phyloP scores from a whole-genome alignment of 2,888 invertebrate species.

The Bruchidius siliquastri region DNA sequence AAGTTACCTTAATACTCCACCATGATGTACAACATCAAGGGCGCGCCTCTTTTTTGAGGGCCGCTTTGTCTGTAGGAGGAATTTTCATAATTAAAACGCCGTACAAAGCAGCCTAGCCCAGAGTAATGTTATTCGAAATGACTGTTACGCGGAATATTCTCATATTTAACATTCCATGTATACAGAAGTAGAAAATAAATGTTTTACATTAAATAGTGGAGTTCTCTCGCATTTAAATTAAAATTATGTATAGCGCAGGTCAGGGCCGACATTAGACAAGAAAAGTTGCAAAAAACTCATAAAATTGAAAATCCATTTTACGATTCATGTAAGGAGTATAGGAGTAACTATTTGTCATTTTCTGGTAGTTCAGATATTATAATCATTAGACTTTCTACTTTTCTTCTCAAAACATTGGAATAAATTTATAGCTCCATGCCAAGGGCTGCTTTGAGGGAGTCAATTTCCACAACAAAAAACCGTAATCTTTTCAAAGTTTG shows the following conservation, averaged over 20 bases:
- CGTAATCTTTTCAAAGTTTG: too few relatives aligned
- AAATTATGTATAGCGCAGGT: not conserved
- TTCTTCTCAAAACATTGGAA: too few relatives aligned
- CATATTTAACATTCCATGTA: slow-evolving; percentile 26
- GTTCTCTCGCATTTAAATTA: not conserved
- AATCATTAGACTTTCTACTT: too few relatives aligned
- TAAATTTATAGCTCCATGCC: too few relatives aligned
- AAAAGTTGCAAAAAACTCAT: too few relatives aligned
- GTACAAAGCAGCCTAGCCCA: slow-evolving; percentile 22
- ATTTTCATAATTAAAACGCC: slow-evolving; percentile 26
- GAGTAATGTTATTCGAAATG: slow-evolving; percentile 16
- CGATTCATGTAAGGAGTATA: too few relatives aligned
- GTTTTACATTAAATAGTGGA: slow-evolving; percentile 9
- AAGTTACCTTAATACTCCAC: not conserved
- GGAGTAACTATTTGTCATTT: too few relatives aligned
- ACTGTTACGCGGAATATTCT: slow-evolving; percentile 3
- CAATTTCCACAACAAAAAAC: too few relatives aligned
- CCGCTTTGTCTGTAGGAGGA: slow-evolving; percentile 9
- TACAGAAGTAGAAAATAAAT: slow-evolving; percentile 21
- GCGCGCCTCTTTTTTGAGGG: not conserved
- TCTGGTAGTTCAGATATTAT: too few relatives aligned
- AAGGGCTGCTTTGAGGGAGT: too few relatives aligned
- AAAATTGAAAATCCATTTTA: too few relatives aligned
- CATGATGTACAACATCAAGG: not conserved
- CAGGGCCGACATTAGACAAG: not conserved